Conservation (phyloP, 23 tunicate genomes). For the Styela clava region DNA sequence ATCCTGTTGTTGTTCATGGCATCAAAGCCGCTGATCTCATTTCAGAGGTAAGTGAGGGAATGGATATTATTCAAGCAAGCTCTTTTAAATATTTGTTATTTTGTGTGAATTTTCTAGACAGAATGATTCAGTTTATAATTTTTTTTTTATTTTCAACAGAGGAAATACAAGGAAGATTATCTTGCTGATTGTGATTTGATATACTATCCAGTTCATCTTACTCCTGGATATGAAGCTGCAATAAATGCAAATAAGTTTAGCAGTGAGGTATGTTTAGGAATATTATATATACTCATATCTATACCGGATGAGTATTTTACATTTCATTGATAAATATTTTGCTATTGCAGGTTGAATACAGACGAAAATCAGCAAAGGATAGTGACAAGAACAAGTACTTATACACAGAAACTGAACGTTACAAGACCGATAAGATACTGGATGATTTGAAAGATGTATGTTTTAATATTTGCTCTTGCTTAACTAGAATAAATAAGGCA, state of each 20-base stretch:
- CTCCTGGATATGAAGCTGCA: constrained; percentile 95
- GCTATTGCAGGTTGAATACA: constrained; percentile 47
- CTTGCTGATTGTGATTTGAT: constrained; percentile 64
- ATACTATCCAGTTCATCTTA: constrained; percentile 91
- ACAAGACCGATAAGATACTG: constrained; percentile 56
- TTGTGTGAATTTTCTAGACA: too few species aligned
- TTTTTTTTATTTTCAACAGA: neutral
- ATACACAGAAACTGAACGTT: constrained; percentile 75
- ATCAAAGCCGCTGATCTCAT: constrained; percentile 87
- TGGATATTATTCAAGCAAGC: too few species aligned
- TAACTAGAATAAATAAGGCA: too few species aligned
- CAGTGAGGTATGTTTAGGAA: constrained; percentile 78
- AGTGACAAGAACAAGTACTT: constrained; percentile 47
- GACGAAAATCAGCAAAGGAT: constrained; percentile 41
- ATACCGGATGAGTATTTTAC: neutral
- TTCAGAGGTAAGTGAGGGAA: constrained; percentile 80
- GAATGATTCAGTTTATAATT: too few species aligned
- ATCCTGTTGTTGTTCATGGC: constrained; percentile 93
- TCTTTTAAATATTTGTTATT: too few species aligned
- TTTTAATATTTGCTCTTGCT: neutral
- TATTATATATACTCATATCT: neutral
- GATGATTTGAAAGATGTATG: constrained; percentile 64
- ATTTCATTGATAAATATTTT: neutral
- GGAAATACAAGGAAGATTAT: constrained; percentile 91
- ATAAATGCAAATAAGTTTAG: constrained; percentile 65